Base-by-base conservation (phyloP, 2,113 vertebrate species). In the Mohoua ochrocephala region DNA sequence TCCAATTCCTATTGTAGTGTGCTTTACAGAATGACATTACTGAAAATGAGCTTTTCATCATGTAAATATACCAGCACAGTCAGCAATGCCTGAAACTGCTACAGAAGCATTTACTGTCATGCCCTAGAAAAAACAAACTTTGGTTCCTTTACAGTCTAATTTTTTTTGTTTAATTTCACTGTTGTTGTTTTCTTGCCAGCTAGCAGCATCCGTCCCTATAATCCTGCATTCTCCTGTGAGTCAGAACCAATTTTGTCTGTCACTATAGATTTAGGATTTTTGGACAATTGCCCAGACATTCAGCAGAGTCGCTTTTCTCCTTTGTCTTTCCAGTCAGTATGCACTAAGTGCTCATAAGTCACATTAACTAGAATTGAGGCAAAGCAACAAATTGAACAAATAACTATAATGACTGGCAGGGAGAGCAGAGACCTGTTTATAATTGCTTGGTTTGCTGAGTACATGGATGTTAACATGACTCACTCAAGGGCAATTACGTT, bases 381-480 rank as follows among this genome's bases (percentile, higher is more conserved):
- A 78, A 83, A 86, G 49, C 10, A 79, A 41, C 77, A 81, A 91
- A 89, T 45, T 74, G 26, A 89, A 84, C 75, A 88, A 94, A 88
- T 64, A 81, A 76, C 50, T 86, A 8, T 84, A 65, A 88, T 57
- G 84, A 69, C 44, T 4, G 4, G 10, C 10, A 74, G 65, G 49
- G 53, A 87, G 47, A 87, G 47, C 71, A 84, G 60, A 92, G 60
- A 64, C 49, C 11, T 75, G 41, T 27, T 75, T 65, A n/a, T 85
- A 91, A 89, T 61, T 94, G 75, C 53, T 89, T 6, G 0, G 44
- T 84, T 96, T 85, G 53, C 79, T 56, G 75, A 84, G 52, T 52
- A 89, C 59, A 42, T 64, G 76, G 76, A 86, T 91, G 92, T 93
- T 95, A 93, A 94, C 69, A 59, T n/a, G 85, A 75, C 56, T 75